Conservation (phyloP, 2,797 vertebrate species). For the Garrulus glandarius region DNA sequence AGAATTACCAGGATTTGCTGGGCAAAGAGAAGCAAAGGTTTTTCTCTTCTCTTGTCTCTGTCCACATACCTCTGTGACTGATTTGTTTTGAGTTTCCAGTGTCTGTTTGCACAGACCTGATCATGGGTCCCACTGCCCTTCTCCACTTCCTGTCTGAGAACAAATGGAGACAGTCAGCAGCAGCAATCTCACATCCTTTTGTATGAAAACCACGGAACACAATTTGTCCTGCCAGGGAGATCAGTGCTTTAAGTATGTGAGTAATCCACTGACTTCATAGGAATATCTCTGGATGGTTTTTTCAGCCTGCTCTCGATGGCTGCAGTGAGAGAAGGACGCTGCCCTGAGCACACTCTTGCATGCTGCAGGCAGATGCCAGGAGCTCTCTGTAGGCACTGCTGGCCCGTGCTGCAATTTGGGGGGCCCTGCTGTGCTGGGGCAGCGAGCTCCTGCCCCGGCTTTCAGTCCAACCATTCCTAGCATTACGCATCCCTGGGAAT, state of each 20-base stretch:
- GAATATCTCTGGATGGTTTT: background rate
- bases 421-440: background rate
- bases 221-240: constrained; percentile 24
- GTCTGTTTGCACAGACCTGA: constrained; percentile 41
- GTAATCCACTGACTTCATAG: constrained; percentile 24
- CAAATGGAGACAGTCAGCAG: constrained; percentile 6
- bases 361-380: background rate
- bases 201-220: background rate
- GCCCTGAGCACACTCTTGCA: background rate
- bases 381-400: background rate
- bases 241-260: background rate
- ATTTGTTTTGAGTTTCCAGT: constrained; percentile 35
- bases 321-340: background rate
- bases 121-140: background rate
- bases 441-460: background rate
- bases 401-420: background rate
- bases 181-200: constrained; percentile 3
- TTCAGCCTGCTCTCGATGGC: background rate
- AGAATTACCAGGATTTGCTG: background rate
- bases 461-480: background rate
- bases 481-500: constrained; percentile 20
- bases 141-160: constrained; percentile 3
- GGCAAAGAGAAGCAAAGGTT: background rate
- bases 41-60: background rate
- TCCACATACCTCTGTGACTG: background rate